These are phyloP conservation scores for Caenorhabditis doughertyi DNA, from an alignment of 2,888 invertebrate species.

Conservation along the genomic window DNA sequence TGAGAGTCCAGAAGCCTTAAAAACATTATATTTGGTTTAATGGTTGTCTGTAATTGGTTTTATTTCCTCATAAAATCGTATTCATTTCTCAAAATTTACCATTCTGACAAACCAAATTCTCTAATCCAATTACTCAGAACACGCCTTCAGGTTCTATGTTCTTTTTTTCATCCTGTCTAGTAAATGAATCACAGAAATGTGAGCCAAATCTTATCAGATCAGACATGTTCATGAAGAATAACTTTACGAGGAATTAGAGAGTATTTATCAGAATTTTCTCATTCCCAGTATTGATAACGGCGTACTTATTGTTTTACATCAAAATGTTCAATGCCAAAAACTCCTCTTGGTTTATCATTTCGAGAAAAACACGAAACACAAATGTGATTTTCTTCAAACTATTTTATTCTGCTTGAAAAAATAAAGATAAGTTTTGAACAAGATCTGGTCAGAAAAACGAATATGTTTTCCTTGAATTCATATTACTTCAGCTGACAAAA, in stretches of 20 bases:
- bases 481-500: neutral
- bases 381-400: neutral
- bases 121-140: too few species aligned
- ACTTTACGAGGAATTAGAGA: neutral
- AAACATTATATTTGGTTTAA: too few species aligned
- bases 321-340: neutral
- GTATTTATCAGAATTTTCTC: neutral
- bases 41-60: neutral
- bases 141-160: too few species aligned
- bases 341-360: neutral
- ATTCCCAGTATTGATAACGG: neutral
- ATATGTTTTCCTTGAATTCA: neutral
- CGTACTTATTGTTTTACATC: neutral
- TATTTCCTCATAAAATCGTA: neutral
- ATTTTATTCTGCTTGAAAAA: too few species aligned
- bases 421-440: too few species aligned
- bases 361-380: neutral
- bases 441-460: neutral
- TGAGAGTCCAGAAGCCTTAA: too few species aligned
- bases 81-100: neutral
- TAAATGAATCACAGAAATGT: too few species aligned
- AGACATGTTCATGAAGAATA: too few species aligned
- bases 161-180: too few species aligned
- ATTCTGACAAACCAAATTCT: too few species aligned
- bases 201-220: too few species aligned